phyloP scores from a whole-genome alignment of 2,113 vertebrate genomes.

The Hystrix brachyura region DNA sequence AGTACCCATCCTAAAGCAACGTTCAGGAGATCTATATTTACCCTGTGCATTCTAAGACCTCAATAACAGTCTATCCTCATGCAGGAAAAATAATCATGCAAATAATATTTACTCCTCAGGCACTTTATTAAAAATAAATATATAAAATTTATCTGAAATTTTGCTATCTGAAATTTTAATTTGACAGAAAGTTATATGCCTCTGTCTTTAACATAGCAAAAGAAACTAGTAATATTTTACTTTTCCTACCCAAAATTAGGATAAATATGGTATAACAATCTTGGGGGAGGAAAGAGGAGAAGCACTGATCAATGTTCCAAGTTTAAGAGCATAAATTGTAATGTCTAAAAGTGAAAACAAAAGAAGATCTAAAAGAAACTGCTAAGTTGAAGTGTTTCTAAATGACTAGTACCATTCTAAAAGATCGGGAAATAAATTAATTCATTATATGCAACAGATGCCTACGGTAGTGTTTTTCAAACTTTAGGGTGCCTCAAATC shows the following conservation, averaged over 20 bases:
- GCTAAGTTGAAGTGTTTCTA: background rate
- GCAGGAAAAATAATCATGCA: background rate
- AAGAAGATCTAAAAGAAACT: slow-evolving; percentile 5
- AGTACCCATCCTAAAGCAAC: slow-evolving; percentile 33
- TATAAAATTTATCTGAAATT: background rate
- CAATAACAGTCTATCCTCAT: background rate
- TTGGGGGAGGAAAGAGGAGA: background rate
- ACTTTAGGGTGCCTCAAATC: background rate
- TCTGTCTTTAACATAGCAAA: slow-evolving; percentile 45
- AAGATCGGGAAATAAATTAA: background rate
- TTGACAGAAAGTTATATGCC: background rate
- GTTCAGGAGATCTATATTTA: background rate
- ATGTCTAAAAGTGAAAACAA: background rate
- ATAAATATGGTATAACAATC: background rate
- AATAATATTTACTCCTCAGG: background rate
- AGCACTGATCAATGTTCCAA: background rate
- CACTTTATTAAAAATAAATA: slow-evolving; percentile 28
- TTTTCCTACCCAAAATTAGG: slow-evolving; percentile 21
- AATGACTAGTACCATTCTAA: background rate
- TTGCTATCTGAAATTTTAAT: slow-evolving; percentile 32
- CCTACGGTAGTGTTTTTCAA: background rate
- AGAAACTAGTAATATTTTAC: background rate
- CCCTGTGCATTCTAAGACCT: background rate
- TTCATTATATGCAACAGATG: background rate
- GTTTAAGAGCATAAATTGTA: slow-evolving; percentile 8